These are phyloP conservation scores for Urosaurus nigricauda DNA, from an alignment of 2,797 vertebrate genomes.

Conservation along the genomic window DNA sequence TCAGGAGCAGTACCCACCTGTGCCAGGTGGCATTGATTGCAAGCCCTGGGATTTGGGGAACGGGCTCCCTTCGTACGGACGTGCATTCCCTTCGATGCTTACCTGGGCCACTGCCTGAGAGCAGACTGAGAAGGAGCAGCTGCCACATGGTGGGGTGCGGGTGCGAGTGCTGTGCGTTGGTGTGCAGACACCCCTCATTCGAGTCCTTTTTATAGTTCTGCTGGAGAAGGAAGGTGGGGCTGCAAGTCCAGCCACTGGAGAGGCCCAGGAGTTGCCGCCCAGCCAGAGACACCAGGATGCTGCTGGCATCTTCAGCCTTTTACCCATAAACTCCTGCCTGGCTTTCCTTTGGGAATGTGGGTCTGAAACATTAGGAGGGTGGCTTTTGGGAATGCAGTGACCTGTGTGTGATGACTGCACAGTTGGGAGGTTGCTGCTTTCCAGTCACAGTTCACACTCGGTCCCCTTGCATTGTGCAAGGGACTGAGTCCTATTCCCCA, in stretches of 20 bases:
- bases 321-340: too few species aligned
- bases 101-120: background rate
- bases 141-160: background rate
- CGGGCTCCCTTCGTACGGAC: too few species aligned
- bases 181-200: rapidly evolving
- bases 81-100: background rate
- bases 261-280: background rate
- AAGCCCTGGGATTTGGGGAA: too few species aligned
- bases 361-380: too few species aligned
- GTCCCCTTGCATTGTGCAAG: background rate
- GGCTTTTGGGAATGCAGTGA: background rate
- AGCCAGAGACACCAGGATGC: too few species aligned
- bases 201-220: background rate
- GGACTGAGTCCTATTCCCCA: too few species aligned
- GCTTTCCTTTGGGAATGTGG: background rate
- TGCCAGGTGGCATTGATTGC: background rate
- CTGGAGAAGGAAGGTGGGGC: background rate
- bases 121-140: slow-evolving; percentile 9
- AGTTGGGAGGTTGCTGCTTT: background rate
- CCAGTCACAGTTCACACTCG: too few species aligned
- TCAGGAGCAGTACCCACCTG: too few species aligned
- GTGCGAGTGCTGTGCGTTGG: background rate
- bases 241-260: background rate
- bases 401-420: too few species aligned
- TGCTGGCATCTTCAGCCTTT: too few species aligned